phyloP scores from a whole-genome alignment of 1,140 invertebrate species.

The Hylaeus anthracinus region DNA sequence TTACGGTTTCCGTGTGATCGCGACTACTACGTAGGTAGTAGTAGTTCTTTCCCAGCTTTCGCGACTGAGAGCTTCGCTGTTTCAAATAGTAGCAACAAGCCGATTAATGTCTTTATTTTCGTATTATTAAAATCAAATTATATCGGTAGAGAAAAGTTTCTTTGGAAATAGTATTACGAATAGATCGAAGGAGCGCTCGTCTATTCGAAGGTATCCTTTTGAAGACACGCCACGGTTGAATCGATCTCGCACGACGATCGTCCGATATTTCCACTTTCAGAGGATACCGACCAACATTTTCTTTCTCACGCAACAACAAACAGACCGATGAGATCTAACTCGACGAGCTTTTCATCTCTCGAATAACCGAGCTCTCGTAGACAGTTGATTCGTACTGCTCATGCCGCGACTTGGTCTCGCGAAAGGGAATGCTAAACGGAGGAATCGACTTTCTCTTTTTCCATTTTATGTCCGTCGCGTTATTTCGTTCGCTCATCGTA shows the following conservation, averaged over 20 bases:
- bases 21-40: not conserved
- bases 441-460: not conserved
- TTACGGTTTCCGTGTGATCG: conserved; percentile 24
- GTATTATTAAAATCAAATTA: too few species aligned
- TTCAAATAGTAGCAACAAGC: too few species aligned
- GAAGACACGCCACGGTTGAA: conserved; percentile 2
- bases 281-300: conserved; percentile 4
- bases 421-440: conserved; percentile 13
- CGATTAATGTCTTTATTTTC: too few species aligned
- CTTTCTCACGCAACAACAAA: conserved; percentile 32
- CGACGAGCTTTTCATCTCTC: conserved; percentile 12
- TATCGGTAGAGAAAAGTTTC: too few species aligned
- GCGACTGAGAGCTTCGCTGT: too few species aligned
- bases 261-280: conserved; percentile 12
- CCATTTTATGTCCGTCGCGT: not conserved
- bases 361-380: conserved; percentile 22
- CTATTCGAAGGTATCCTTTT: conserved; percentile 7
- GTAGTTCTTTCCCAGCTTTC: not conserved
- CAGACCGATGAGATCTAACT: conserved; percentile 40
- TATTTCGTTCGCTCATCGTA: not conserved
- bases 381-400: conserved; percentile 11
- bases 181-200: not conserved
- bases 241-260: conserved; percentile 13
- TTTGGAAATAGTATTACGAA: not conserved
- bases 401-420: conserved; percentile 7